Evolutionary conservation across 2,888 invertebrate species (phyloP).

Genomic region (Zygaena filipendulae): DNA sequence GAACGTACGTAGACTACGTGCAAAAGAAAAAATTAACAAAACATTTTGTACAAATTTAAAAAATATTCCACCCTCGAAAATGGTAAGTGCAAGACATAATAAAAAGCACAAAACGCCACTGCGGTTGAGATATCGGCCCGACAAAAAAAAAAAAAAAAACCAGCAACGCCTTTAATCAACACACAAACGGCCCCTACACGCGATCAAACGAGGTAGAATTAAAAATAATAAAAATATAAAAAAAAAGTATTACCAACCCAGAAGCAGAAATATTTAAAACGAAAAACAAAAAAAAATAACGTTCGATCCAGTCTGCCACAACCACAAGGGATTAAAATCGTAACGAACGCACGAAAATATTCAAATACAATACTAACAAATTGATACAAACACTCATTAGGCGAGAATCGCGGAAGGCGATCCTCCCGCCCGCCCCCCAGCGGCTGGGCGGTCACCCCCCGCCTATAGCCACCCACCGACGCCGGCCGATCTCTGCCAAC

Average conservation of each 20-base stretch:
- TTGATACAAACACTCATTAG: constrained; percentile 70
- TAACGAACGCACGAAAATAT: constrained; percentile 66
- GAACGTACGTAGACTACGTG: too few species aligned
- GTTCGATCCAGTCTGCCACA: constrained; percentile 48
- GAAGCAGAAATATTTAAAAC: constrained; percentile 44
- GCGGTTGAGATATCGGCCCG: constrained; percentile 24
- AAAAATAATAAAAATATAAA: constrained; percentile 35
- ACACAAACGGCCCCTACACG: constrained; percentile 28
- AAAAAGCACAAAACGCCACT: constrained; percentile 24
- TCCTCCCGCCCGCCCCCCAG: constrained; percentile 24
- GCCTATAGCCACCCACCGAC: too few species aligned
- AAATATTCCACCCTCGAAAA: too few species aligned
- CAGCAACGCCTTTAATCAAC: constrained; percentile 52
- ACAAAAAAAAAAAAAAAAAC: too few species aligned
- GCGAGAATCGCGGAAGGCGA: constrained; percentile 53
- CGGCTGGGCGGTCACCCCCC: constrained; percentile 34
- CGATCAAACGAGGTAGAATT: constrained; percentile 46
- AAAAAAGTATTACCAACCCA: constrained; percentile 5
- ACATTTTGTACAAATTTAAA: too few species aligned
- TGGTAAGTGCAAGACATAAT: constrained; percentile 22
- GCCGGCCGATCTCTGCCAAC: constrained; percentile 30
- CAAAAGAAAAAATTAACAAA: too few species aligned
- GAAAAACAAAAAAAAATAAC: constrained; percentile 38
- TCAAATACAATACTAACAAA: constrained; percentile 70
- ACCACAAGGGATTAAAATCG: constrained; percentile 64